Percentiles rank a stretch among this genome's conserved stretches.
Conservation (phyloP, 2,113 vertebrate genomes). For the rabbit (Oryctolagus cuniculus) region mOryCun1.1 NC_091436.1:11162501-11163000, state of each 20-base stretch:
- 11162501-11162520: neutral
- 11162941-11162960: neutral
- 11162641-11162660: neutral
- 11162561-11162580: neutral
- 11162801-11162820: neutral
- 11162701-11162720: neutral
- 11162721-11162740: neutral
- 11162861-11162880: neutral
- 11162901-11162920: neutral
- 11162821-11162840: neutral
- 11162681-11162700: neutral
- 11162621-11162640: neutral
- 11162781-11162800: constrained; percentile 6
- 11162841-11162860: neutral
- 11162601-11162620: neutral
- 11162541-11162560: neutral
- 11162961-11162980: neutral
- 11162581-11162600: neutral
- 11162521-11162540: neutral
- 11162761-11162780: neutral
- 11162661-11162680: neutral
- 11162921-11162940: neutral
- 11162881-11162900: neutral
- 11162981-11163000: neutral
- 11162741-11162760: neutral